Evolutionary conservation across 2,797 vertebrate species (phyloP), one percentile per base, ranked within the genome.

Genomic region (Mormyrops attenuatus): DNA sequence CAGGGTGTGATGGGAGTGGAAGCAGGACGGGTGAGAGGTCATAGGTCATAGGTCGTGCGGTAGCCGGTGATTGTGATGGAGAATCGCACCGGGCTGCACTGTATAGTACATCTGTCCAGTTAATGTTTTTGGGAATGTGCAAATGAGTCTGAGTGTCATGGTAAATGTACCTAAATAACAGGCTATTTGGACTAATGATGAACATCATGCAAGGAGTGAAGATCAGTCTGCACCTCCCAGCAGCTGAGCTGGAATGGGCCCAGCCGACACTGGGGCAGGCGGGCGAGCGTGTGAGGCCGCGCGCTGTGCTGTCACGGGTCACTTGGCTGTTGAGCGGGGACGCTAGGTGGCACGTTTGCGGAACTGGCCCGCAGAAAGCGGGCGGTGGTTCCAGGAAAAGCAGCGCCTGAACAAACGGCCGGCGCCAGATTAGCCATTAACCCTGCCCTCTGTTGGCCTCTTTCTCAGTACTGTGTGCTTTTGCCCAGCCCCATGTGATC

Each of bases 401-500:
- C 87, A 11, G 55, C 0, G 5, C 41, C 57, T 69, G 17, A 47
- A 22, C 57, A 63, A 66, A 66, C 41, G 55, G 38, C 87, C 41
- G 38, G 57, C 57, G 57, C 57, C 87, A 66, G 26, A 53, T 88
- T 88, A 88, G 55, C 55, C 55, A 88, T 88, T 88, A 88, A 66
- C 87, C 11, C 57, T 44, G 17, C 38, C 55, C 55, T 66, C 13
- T 88, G 55, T 26, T 47, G 38, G 87, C 87, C 20, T 66, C 22
- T 47, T 88, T 66, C 57, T 66, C 55, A 69, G 87, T 22, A 88
- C 55, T 49, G 34, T 63, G 87, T 88, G 87, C 87, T 63, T 66
- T 88, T 66, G n/a, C 57, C 41, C 0, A 8, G 87, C 57, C 13
- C 3, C 87, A 52, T 47, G 55, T 47, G 34, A 20, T 66, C 34